A percentile compares a stretch with the other conserved stretches of the same genome.
These are phyloP conservation scores for Cromileptes altivelis DNA, from an alignment of 2,113 vertebrate genomes.

Conservation along the genomic window DNA sequence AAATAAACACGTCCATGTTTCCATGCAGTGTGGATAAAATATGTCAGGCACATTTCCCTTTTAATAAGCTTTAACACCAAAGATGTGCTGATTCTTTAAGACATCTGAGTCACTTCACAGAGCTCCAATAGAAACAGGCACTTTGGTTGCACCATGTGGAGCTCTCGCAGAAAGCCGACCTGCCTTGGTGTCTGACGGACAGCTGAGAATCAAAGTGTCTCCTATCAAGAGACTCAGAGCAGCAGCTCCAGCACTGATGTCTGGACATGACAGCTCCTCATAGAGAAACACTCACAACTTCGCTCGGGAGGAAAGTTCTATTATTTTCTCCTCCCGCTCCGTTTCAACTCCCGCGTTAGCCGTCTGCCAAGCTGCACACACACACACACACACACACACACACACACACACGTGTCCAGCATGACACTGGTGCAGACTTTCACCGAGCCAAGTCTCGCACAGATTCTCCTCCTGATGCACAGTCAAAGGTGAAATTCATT, in stretches of 20 bases:
- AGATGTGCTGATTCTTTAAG: background rate
- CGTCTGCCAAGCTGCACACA: constrained; percentile 44
- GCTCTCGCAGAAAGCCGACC: constrained; percentile 20
- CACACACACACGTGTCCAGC: constrained; percentile 4
- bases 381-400: constrained; percentile 41
- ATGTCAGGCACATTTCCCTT: background rate
- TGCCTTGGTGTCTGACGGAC: constrained; percentile 11
- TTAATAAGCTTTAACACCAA: background rate
- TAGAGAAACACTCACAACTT: constrained; percentile 28
- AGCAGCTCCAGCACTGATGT: constrained; percentile 4
- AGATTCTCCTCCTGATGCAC: constrained; percentile 37
- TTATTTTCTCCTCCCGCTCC: constrained; percentile 41
- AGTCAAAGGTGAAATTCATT: constrained; percentile 68
- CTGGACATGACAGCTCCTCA: constrained; percentile 34
- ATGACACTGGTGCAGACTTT: constrained; percentile 16
- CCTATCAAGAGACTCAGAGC: background rate
- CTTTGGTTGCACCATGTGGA: constrained; percentile 5
- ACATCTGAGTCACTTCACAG: background rate
- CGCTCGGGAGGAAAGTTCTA: constrained; percentile 12
- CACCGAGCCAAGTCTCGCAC: constrained; percentile 38
- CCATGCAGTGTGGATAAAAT: background rate
- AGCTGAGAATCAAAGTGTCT: constrained; percentile 35
- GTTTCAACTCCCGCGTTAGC: constrained; percentile 8
- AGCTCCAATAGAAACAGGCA: constrained; percentile 31
- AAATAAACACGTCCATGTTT: background rate